Percentiles rank a stretch among this genome's conserved stretches.
These are phyloP conservation scores for Taphrorychus bicolor DNA, from an alignment of 2,888 invertebrate species.

Conservation along the genomic window DNA sequence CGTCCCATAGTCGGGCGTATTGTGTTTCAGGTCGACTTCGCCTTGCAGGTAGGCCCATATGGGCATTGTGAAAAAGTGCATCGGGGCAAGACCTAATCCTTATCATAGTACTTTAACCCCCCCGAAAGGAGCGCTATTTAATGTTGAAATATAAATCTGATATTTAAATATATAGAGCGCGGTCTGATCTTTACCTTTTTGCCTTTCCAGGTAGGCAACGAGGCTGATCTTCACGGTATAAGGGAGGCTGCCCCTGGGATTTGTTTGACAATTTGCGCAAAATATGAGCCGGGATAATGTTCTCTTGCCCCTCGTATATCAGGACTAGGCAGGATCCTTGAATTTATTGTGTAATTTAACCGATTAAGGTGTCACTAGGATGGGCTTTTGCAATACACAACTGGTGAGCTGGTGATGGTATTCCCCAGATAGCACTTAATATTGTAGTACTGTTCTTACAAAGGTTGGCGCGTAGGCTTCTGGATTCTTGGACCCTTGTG, in stretches of 20 bases:
- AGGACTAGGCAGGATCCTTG: neutral
- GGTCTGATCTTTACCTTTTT: constrained; percentile 36
- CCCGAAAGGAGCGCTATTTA: constrained; percentile 15
- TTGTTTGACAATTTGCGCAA: constrained; percentile 6
- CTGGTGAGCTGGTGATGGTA: no score
- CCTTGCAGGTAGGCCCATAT: constrained; percentile 22
- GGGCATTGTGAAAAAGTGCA: constrained; percentile 25
- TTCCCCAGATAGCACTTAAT: no score
- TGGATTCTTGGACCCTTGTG: no score
- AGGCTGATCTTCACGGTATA: neutral
- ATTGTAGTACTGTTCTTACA: no score
- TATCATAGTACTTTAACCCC: constrained; percentile 31
- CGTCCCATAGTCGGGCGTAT: constrained; percentile 21
- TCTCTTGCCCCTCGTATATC: constrained; percentile 1
- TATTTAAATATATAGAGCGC: constrained; percentile 34
- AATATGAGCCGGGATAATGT: neutral
- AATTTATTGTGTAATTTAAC: neutral
- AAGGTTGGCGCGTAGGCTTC: no score
- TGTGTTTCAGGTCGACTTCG: constrained; percentile 39
- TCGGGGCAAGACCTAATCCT: constrained; percentile 35
- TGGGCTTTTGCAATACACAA: neutral
- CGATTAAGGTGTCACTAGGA: neutral
- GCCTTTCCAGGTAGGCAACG: constrained; percentile 17
- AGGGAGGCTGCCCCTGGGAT: neutral
- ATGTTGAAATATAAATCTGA: constrained; percentile 25